These are phyloP conservation scores for Gymnarchus niloticus DNA, from an alignment of 2,113 vertebrate species.

Conservation along the genomic window DNA sequence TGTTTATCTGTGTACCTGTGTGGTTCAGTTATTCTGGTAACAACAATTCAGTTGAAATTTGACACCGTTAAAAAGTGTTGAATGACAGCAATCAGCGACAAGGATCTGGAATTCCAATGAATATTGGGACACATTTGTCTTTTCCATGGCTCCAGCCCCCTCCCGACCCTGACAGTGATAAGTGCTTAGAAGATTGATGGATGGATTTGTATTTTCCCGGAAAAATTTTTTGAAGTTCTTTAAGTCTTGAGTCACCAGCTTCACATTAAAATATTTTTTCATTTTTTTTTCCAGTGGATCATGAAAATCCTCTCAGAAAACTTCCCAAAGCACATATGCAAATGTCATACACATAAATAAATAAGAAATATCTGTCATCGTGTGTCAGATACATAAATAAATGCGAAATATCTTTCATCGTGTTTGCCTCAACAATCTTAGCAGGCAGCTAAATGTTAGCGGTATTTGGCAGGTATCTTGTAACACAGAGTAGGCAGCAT, in stretches of 20 bases:
- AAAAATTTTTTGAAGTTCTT: not conserved
- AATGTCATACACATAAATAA: not conserved
- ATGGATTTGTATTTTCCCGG: too few relatives aligned
- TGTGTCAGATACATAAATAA: not conserved
- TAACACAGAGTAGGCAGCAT: not conserved
- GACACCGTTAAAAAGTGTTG: not conserved
- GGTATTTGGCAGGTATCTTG: not conserved
- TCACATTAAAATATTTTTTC: not conserved
- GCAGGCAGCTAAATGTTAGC: not conserved
- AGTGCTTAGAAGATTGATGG: too few relatives aligned
- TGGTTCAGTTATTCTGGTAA: not conserved
- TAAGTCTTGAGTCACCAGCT: not conserved
- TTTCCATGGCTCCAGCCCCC: too few relatives aligned
- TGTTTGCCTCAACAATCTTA: not conserved
- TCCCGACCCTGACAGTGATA: too few relatives aligned
- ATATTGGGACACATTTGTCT: not conserved
- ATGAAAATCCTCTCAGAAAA: not conserved
- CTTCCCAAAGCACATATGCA: not conserved
- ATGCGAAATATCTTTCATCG: not conserved
- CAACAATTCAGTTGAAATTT: not conserved
- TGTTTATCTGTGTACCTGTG: not conserved
- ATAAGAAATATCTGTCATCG: not conserved
- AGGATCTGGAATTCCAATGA: not conserved
- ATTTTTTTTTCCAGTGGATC: not conserved
- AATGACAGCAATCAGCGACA: not conserved